Conservation (phyloP, 2,797 vertebrate species). For the Odontamblyopus lacepedii region DNA sequence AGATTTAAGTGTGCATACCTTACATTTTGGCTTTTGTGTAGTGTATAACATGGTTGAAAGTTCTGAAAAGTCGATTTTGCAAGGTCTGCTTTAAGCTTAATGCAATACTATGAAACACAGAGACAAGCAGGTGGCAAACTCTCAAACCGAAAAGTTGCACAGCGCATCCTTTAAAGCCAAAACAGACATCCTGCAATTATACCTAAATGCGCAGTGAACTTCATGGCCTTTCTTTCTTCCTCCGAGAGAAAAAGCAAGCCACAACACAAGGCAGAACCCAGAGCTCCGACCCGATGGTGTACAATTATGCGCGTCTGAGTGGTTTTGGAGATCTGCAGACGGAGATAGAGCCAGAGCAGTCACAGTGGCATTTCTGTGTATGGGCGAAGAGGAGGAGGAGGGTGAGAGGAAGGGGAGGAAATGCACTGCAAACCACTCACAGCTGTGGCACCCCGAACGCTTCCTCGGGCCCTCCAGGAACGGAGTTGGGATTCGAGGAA, state of each 20-base stretch:
- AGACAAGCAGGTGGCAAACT: neutral
- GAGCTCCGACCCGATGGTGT: slow-evolving; percentile 61
- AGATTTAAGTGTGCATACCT: too few species aligned
- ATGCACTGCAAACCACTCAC: slow-evolving; percentile 70
- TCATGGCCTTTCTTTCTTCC: slow-evolving; percentile 13
- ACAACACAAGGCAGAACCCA: slow-evolving; percentile 62
- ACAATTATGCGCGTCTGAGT: slow-evolving; percentile 71
- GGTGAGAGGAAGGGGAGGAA: slow-evolving; percentile 58
- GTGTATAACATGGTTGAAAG: too few species aligned
- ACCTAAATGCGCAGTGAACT: slow-evolving; percentile 29
- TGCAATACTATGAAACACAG: neutral
- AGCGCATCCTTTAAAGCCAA: neutral
- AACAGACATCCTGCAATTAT: slow-evolving; percentile 48
- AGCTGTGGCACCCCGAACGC: slow-evolving; percentile 74
- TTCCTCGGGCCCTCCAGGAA: slow-evolving; percentile 75
- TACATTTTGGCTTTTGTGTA: too few species aligned
- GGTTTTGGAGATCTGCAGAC: slow-evolving; percentile 69
- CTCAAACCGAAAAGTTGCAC: neutral
- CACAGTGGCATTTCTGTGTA: slow-evolving; percentile 43
- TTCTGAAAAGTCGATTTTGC: too few species aligned
- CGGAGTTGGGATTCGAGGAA: slow-evolving; percentile 73
- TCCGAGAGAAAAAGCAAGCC: slow-evolving; percentile 52
- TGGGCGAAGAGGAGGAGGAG: slow-evolving; percentile 50
- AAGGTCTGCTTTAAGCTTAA: too few species aligned
- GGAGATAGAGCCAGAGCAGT: slow-evolving; percentile 60